Evolutionary conservation across 2,797 vertebrate genomes (phyloP), one percentile per base, ranked within the genome.

Genomic region (Falco berigora): DNA sequence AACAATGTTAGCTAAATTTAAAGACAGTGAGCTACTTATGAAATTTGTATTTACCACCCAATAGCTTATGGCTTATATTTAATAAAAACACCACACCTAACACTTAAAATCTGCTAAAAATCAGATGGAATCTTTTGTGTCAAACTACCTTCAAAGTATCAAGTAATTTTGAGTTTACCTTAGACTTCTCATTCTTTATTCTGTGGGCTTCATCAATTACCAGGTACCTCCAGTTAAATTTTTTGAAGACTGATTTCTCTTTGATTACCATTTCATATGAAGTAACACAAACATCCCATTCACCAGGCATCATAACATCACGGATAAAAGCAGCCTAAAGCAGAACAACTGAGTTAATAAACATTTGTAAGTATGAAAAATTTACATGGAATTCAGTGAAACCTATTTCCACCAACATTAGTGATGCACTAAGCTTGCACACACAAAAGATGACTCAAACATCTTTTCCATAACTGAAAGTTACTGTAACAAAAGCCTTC

Each of bases 171-270:
- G 44, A 82, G 28, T 85, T 97, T 97, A 98, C 98, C 98, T 98
- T 98, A 46, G 98, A 98, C 81, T 98, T 98, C 93, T 98, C 98
- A 96, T 98, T 98, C 97, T 98, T 98, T 96, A 98, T 98, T 96
- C 98, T 97, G 95, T 98, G 98, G 61, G 98, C 98, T 97, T 98
- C 98, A 96, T 98, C 98, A 20, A 98, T 98, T 63, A 98, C 98
- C 80, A 98, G 91, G 88, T 98, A 98, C 58, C 98, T 96, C 98
- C 98, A 98, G 90, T 98, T 98, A 95, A 98, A 98, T 79, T 98
- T 98, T 95, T 98, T 98, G 97, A 98, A 98, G 71, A 98, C 98
- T 19, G 98, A 98, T 81, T 98, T 98, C 96, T 98, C 98, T 94
- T 98, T 98, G 92, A 98, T 98, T 73, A 98, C 98, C 98, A 98